Conservation (phyloP, 2,888 invertebrate genomes). For the Agriopis marginaria region DNA sequence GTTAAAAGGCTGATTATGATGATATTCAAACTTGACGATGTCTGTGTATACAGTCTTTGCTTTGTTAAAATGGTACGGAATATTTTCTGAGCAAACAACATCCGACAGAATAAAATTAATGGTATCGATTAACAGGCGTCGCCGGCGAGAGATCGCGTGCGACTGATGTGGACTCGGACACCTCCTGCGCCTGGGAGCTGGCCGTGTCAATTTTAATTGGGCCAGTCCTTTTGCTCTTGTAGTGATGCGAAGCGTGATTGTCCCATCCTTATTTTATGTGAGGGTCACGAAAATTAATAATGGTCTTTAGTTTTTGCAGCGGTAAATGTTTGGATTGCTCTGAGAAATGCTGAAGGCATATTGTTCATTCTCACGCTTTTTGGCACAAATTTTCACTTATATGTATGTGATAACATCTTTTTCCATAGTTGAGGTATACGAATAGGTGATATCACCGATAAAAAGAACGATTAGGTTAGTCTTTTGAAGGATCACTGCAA, state of each 20-base stretch:
- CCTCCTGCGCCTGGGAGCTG: conserved; percentile 70
- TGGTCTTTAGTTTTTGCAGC: conserved; percentile 32
- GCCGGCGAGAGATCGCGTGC: conserved; percentile 78
- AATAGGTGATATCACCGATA: too few species aligned
- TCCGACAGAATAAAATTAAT: conserved; percentile 80
- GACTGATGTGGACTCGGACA: conserved; percentile 73
- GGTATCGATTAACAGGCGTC: conserved; percentile 79
- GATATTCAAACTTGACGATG: conserved; percentile 35
- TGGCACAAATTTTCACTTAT: not conserved
- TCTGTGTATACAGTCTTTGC: conserved; percentile 42
- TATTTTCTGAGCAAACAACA: conserved; percentile 70
- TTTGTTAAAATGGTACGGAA: conserved; percentile 70
- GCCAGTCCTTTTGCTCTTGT: conserved; percentile 74
- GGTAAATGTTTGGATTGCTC: conserved; percentile 32
- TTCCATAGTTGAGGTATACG: too few species aligned
- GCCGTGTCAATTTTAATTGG: conserved; percentile 85
- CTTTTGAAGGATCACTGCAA: too few species aligned
- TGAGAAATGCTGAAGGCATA: conserved; percentile 32
- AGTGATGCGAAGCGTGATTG: conserved; percentile 74
- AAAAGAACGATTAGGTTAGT: too few species aligned
- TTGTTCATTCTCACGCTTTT: not conserved
- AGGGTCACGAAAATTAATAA: conserved; percentile 71
- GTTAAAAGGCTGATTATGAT: too few species aligned
- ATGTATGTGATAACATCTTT: too few species aligned
- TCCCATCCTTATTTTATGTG: conserved; percentile 73